These are phyloP conservation scores for Acropternis orthonyx DNA, from an alignment of 2,797 vertebrate species.

Conservation along the genomic window DNA sequence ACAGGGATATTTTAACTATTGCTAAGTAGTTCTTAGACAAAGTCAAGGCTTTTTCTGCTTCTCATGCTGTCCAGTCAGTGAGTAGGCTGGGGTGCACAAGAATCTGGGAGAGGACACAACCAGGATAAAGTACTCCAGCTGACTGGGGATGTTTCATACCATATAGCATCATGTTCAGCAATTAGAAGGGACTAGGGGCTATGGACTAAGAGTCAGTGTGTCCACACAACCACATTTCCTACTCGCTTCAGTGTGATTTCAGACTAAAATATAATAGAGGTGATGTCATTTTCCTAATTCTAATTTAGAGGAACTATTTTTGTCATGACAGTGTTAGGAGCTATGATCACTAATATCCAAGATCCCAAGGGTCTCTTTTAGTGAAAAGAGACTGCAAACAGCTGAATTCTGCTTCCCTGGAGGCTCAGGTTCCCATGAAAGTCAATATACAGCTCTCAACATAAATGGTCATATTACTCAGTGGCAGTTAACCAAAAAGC, in stretches of 20 bases:
- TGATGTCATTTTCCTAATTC: neutral
- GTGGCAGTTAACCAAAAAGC: neutral
- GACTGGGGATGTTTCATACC: neutral
- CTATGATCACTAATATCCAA: neutral
- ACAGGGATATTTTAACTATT: neutral
- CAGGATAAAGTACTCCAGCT: neutral
- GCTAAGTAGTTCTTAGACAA: neutral
- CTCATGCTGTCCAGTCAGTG: neutral
- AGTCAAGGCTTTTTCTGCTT: neutral
- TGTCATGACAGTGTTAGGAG: neutral
- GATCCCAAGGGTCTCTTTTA: neutral
- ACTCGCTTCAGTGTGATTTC: neutral
- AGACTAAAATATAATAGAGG: neutral
- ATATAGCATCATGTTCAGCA: neutral
- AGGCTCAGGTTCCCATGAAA: neutral
- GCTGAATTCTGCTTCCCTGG: neutral
- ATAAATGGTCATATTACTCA: neutral
- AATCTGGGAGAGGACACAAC: neutral
- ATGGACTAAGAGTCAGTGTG: fast-evolving
- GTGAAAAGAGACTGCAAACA: neutral
- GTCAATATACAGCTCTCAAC: neutral
- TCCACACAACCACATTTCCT: neutral
- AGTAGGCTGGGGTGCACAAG: neutral
- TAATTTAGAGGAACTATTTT: conserved; percentile 9
- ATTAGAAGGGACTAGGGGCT: neutral